phyloP scores from a whole-genome alignment of 1,140 invertebrate species.

The Harlomillsia oculata region DNA sequence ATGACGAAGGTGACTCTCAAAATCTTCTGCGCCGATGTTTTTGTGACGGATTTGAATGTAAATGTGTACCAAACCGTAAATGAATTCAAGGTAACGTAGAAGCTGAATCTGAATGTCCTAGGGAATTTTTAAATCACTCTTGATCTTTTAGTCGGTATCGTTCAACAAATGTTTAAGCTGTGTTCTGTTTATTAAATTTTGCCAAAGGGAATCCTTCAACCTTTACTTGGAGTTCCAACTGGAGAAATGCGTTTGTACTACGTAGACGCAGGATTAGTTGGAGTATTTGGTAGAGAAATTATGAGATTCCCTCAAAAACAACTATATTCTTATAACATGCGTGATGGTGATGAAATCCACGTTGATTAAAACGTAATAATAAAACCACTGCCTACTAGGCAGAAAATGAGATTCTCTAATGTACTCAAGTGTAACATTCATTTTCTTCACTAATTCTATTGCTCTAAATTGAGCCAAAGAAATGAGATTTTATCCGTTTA shows the following conservation, averaged over 20 bases:
- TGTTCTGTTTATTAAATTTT: no score
- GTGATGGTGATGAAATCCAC: slow-evolving; percentile 81
- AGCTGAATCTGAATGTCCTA: no score
- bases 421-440: no score
- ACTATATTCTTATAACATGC: slow-evolving; percentile 81
- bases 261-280: slow-evolving; percentile 60
- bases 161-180: no score
- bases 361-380: slow-evolving; percentile 57
- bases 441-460: no score
- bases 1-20: slow-evolving; percentile 74
- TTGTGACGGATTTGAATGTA: slow-evolving; percentile 49
- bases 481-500: no score
- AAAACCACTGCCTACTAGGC: no score
- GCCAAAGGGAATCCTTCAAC: slow-evolving; percentile 49
- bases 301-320: slow-evolving; percentile 78
- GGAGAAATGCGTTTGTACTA: slow-evolving; percentile 72
- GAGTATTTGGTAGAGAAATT: slow-evolving; percentile 60
- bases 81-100: slow-evolving; percentile 65
- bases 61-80: slow-evolving; percentile 44
- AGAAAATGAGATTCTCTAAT: no score
- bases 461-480: no score
- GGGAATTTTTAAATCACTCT: no score
- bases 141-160: no score
- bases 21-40: slow-evolving; percentile 64
- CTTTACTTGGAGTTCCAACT: slow-evolving; percentile 64